Evolutionary conservation across 2,888 invertebrate genomes (phyloP).

Genomic region (Microchrysa polita): DNA sequence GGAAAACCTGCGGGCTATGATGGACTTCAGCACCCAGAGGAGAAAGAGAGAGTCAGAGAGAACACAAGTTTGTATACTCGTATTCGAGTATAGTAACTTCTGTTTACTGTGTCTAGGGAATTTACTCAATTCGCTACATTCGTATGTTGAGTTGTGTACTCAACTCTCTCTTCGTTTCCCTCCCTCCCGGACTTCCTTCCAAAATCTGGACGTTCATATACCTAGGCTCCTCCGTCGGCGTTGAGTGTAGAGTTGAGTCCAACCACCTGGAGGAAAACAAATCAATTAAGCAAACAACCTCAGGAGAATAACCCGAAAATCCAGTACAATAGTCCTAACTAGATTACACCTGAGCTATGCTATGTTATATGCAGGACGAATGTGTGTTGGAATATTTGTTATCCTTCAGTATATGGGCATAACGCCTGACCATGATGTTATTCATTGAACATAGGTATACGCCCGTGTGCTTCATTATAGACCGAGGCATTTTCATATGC

Average conservation of each 20-base stretch:
- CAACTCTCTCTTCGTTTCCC: neutral
- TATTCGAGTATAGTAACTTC: constrained; percentile 13
- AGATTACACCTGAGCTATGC: constrained; percentile 33
- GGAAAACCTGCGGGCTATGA: neutral
- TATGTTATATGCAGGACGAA: neutral
- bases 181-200: neutral
- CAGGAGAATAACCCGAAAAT: constrained; percentile 42
- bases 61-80: neutral
- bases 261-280: constrained; percentile 41
- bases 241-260: neutral
- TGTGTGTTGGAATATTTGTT: neutral
- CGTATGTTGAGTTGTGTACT: neutral
- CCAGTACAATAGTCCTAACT: constrained; percentile 36
- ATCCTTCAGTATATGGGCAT: neutral
- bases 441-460: neutral
- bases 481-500: neutral
- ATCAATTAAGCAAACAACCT: constrained; percentile 43
- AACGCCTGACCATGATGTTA: neutral
- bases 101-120: constrained; percentile 35
- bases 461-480: neutral
- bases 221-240: too few relatives aligned
- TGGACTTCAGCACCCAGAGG: neutral
- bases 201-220: too few relatives aligned
- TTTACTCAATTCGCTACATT: neutral
- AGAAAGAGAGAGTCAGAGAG: too few relatives aligned